Base-by-base conservation (phyloP, 1,140 invertebrate species). In the Thereuonema tuberculata region DNA sequence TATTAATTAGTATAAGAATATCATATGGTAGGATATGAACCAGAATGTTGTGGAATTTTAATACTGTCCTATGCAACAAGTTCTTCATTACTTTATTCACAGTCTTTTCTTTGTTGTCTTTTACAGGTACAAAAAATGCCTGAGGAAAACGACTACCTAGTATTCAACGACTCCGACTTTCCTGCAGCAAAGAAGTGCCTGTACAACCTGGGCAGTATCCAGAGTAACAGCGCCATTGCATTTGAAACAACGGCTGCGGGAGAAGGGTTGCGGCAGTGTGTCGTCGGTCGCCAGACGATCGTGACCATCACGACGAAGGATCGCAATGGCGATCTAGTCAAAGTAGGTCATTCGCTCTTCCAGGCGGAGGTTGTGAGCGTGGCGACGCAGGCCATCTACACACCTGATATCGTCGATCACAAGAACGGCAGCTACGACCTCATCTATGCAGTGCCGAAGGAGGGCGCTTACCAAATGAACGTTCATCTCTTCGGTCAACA, bases 341-440 rank as follows among this genome's bases (percentile, higher is more conserved):
- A 70, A 59, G 65, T 61, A 28, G 59, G 55, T 58, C 61, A 61
- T 54, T 50, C 62, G 28, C 17, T 43, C 25, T 26, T 56, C 25
- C 12, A 55, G 47, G 26, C 53, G 15, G 37, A 62, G 25, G 14
- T 56, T 15, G 24, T 23, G 15, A 46, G 23, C 25, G 12, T 55
- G 24, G 23, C 63, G 2, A 43, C 62, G 27, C 17, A 47, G 5
- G 64, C 67, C 50, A 60, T 59, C 20, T 61, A 67, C 20, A 60
- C 64, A 47, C 71, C 73, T 3, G 67, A 73, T 46, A 65, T 77
- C n/a, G 69, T 70, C 9, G 75, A 77, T 65, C 69, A 76, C 55
- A 67, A 73, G 27, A 76, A 76, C 65, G 76, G 76, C 15, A 76
- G 71, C 3, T 78, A 76, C 65, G 76, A 77, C 63, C 64, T 78